Conservation (phyloP, 1,140 invertebrate genomes). For the Hylaeus anthracinus region DNA sequence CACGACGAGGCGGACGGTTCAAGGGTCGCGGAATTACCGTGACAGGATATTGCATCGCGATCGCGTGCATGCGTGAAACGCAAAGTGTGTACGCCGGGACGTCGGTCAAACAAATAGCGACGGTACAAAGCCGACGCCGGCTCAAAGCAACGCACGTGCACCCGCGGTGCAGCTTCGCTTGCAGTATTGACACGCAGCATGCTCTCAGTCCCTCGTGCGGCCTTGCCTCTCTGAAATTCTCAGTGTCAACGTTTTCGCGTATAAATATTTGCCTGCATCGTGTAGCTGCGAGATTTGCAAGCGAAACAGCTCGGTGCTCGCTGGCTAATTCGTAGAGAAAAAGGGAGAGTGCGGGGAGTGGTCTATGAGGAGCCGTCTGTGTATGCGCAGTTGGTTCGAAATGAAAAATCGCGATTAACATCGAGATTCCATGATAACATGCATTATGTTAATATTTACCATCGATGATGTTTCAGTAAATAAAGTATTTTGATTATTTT, state of each 20-base stretch:
- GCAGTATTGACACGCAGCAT: slow-evolving; percentile 25
- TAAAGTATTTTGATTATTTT: too few relatives aligned
- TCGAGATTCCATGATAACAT: too few relatives aligned
- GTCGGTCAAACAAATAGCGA: slow-evolving; percentile 23
- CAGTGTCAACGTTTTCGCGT: slow-evolving; percentile 22
- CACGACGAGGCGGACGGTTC: background rate
- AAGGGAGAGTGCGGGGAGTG: too few relatives aligned
- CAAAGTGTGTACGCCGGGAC: background rate
- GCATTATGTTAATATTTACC: too few relatives aligned
- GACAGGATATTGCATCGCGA: background rate
- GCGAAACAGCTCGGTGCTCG: background rate
- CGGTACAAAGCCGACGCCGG: slow-evolving; percentile 10
- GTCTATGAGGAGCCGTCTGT: background rate
- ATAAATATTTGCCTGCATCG: slow-evolving; percentile 24
- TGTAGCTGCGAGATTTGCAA: background rate
- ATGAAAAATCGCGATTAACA: too few relatives aligned
- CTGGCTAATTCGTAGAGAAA: background rate
- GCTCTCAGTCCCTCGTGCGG: background rate
- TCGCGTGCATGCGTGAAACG: too few relatives aligned
- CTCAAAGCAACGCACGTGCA: slow-evolving; percentile 25
- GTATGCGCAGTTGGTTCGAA: background rate
- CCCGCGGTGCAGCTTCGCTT: background rate
- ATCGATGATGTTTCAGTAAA: too few relatives aligned
- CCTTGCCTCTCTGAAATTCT: background rate
- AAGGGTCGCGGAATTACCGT: background rate